Evolutionary conservation across 1,140 invertebrate species (phyloP), one percentile per base, ranked within the genome.

Genomic region (Scaptomyza graminum): DNA sequence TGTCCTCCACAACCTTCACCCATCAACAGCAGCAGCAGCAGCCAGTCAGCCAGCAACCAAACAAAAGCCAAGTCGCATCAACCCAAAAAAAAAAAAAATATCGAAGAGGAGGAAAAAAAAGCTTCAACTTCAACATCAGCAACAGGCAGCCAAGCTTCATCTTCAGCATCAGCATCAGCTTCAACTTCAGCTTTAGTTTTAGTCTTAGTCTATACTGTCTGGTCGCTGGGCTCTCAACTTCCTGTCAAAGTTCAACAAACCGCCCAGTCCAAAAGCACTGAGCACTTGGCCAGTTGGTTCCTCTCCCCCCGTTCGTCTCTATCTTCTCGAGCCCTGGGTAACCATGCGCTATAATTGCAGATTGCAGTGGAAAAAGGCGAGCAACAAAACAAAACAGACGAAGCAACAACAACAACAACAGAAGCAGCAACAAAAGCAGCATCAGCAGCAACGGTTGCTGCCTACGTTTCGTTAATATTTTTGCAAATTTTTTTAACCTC

Each of bases 401-500:
- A 22, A 22, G 0, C 18, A 22, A 22, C 64, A 70, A 49, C 74
- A 64, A 60, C 41, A 51, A 43, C 55, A 55, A 54, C 64, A 44
- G 72, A 68, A 66, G 52, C 72, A 61, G 39, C 63, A 65, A n/a
- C n/a, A n/a, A n/a, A n/a, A n/a, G 55, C 66, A 13, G 37, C 63
- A 60, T 49, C 79, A 66, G 9, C 62, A 79, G 79, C 72, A 76
- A 75, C 72, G 47, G 77, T 79, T 67, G 63, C 82, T 74, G 82
- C 74, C 82, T 87, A 85, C 81, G 81, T 85, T 85, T 82, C 81
- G 81, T 85, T 85, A 85, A 85, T 85, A 85, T 85, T 85, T 84
- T 85, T 85, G 81, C 81, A 85, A 85, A 85, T 85, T 85, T 85
- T 85, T 87, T 78, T 85, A 85, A 87, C 81, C 82, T 87, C 82